Conservation (phyloP, 2,113 vertebrate species). For the Paedocypris sp. region DNA sequence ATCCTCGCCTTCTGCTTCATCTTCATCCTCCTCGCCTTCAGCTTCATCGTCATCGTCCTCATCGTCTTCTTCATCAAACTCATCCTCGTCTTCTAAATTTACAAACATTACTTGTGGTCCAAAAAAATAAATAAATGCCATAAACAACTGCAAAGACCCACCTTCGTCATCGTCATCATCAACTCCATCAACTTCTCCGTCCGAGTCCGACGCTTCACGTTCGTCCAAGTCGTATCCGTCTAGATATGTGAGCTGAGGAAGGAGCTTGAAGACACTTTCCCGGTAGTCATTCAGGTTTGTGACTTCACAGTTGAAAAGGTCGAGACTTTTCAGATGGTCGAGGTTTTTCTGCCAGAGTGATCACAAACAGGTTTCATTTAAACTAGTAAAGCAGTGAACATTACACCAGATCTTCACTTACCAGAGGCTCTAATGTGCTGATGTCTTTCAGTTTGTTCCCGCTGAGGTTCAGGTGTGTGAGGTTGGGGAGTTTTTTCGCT, state of each 20-base stretch:
- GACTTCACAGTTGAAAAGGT: slow-evolving; percentile 90
- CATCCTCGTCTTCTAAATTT: slow-evolving; percentile 63
- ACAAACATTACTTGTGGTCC: not conserved
- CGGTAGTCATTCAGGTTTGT: slow-evolving; percentile 83
- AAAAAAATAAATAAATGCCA: not conserved
- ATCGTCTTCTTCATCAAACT: slow-evolving; percentile 74
- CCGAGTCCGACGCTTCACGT: slow-evolving; percentile 76
- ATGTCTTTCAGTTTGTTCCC: slow-evolving; percentile 93
- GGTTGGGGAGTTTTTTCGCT: slow-evolving; percentile 84
- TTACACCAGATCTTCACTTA: slow-evolving; percentile 45
- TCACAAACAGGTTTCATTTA: not conserved
- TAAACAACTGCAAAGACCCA: slow-evolving; percentile 23
- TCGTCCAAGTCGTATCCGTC: slow-evolving; percentile 82
- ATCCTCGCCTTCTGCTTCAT: slow-evolving; percentile 70
- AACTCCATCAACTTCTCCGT: slow-evolving; percentile 76
- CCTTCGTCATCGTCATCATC: slow-evolving; percentile 80
- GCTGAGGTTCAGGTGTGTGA: slow-evolving; percentile 84
- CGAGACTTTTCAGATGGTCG: slow-evolving; percentile 80
- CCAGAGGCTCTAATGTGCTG: slow-evolving; percentile 85
- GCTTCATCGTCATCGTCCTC: slow-evolving; percentile 76
- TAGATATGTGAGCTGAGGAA: slow-evolving; percentile 81
- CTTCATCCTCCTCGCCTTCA: slow-evolving; percentile 74
- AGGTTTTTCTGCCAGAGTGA: slow-evolving; percentile 72
- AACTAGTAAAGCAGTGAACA: not conserved
- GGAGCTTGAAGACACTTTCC: slow-evolving; percentile 81